Base-by-base conservation (phyloP, 2,888 invertebrate genomes). In the Bruchidius siliquastri region DNA sequence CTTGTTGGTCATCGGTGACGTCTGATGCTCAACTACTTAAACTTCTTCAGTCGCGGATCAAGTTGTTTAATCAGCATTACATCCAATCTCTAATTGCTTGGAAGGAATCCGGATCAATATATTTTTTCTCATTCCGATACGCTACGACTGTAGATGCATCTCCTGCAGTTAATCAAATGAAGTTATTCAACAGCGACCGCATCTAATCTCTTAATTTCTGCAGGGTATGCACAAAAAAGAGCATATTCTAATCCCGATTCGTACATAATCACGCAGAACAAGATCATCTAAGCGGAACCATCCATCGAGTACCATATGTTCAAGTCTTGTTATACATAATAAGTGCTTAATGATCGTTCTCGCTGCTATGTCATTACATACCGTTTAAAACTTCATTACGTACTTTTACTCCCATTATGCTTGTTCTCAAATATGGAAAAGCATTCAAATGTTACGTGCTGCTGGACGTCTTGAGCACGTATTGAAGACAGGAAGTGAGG, bases 241-340 rank as follows among this genome's bases (percentile, higher is more conserved):
- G 49, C 49, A 1, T 49, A 49, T 49, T 49, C 49, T 49, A 49
- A 49, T 49, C 49, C 49, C 8, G 49, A 49, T 49, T 49, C 49
- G 49, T 49, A 49, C 49, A 49, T 49, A 49, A 49, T 49, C 49
- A 18, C 49, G 49, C 49, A 70, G 32, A 66, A 70, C 70, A 73
- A 75, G 76, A 71, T 77, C 75, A 76, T 70, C 74, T 72, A 71
- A 75, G 72, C 73, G 75, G 69, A 75, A 77, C 77, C 74, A 77
- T 77, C 49, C 49, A 49, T 49, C 71, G 70, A 77, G 69, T 77
- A 74, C 77, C 77, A 77, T 75, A 77, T 77, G 77, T 75, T 77
- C 71, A 72, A 73, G 71, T 32, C 32, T 71, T 32, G 71, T 26
- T 71, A 73, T 73, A 69, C 72, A 74, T 75, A 75, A 75, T 76